Evolutionary conservation across 2,888 invertebrate genomes (phyloP).

Genomic region (Philereme vetulata): DNA sequence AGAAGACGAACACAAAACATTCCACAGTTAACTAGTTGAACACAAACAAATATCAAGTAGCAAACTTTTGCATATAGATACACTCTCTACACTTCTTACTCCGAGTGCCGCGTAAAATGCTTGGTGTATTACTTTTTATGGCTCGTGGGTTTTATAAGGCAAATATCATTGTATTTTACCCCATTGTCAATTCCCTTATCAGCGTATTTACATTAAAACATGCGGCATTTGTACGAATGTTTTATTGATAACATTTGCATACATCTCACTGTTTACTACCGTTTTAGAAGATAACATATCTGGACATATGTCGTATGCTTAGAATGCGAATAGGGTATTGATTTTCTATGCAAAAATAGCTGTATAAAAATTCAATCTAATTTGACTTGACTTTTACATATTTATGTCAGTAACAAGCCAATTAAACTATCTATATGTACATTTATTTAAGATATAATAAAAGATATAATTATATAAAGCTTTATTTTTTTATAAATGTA

Average conservation of each 20-base stretch:
- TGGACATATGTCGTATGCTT: slow-evolving; percentile 17
- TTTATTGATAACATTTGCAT: slow-evolving; percentile 32
- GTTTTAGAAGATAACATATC: slow-evolving; percentile 24
- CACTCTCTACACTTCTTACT: too few relatives aligned
- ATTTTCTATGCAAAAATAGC: slow-evolving; percentile 9
- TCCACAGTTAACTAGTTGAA: too few relatives aligned
- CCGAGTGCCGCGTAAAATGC: too few relatives aligned
- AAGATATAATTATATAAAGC: too few relatives aligned
- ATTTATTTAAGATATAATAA: too few relatives aligned
- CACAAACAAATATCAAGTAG: too few relatives aligned
- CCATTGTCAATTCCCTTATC: slow-evolving; percentile 31
- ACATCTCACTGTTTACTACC: slow-evolving; percentile 31
- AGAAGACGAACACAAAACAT: too few relatives aligned
- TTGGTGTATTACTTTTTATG: neutral
- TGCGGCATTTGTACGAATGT: slow-evolving; percentile 27
- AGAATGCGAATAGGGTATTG: slow-evolving; percentile 8
- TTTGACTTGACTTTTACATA: too few relatives aligned
- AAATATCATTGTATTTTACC: slow-evolving; percentile 11
- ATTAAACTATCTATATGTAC: too few relatives aligned
- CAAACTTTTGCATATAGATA: too few relatives aligned
- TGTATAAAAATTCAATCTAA: neutral
- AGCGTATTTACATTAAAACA: slow-evolving; percentile 28
- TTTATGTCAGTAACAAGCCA: too few relatives aligned
- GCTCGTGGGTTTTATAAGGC: neutral
- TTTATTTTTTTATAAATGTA: too few relatives aligned